phyloP scores from a whole-genome alignment of 1,140 invertebrate species.

The Drosophila erecta region DNA sequence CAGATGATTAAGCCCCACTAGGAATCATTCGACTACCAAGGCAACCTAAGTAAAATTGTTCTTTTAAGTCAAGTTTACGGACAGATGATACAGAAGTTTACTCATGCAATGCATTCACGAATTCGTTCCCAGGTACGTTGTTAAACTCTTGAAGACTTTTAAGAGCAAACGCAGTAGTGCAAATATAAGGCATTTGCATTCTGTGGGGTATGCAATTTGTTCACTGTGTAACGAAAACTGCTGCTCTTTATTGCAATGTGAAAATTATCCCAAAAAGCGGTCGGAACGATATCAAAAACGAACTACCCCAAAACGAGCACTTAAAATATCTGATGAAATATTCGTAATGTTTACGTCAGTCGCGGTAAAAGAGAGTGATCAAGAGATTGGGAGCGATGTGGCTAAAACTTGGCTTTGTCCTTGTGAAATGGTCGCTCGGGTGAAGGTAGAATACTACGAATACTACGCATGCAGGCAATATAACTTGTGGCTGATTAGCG shows the following conservation, averaged over 20 bases:
- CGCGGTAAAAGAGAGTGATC: constrained; percentile 3
- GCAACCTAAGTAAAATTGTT: no score
- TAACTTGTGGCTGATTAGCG: constrained; percentile 23
- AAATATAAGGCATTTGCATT: no score
- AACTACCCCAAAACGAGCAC: constrained; percentile 20
- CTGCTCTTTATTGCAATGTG: constrained; percentile 24
- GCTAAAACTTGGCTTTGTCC: constrained; percentile 10
- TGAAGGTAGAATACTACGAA: constrained; percentile 18
- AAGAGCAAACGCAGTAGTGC: no score
- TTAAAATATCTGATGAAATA: constrained; percentile 41
- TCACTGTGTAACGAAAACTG: constrained; percentile 3
- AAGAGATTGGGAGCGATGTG: constrained; percentile 3
- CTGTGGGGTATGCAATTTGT: not conserved
- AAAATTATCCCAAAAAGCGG: constrained; percentile 38
- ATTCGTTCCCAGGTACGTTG: no score
- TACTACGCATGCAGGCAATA: constrained; percentile 38
- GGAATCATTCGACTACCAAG: not conserved
- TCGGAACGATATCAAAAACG: constrained; percentile 17
- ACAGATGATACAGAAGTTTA: no score
- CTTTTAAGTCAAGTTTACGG: no score
- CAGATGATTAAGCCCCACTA: no score
- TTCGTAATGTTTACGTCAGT: constrained; percentile 24
- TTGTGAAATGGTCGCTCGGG: constrained; percentile 1
- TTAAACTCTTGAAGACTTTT: no score
- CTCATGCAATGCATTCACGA: no score